These are phyloP conservation scores for Protonemura montana DNA, from an alignment of 2,888 invertebrate genomes.

Conservation along the genomic window DNA sequence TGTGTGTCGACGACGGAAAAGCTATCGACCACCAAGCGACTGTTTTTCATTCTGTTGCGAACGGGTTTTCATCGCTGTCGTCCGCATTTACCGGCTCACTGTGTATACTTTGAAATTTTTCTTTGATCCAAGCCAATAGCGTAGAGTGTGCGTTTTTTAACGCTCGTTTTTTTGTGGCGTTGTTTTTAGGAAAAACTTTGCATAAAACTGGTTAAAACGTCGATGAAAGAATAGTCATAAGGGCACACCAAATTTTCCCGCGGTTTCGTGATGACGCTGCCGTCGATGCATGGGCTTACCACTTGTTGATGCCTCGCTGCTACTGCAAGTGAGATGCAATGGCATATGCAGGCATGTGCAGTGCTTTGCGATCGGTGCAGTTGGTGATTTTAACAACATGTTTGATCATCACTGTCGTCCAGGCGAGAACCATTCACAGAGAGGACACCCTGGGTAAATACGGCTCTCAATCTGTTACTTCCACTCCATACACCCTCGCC, in stretches of 20 bases:
- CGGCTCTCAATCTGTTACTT: too few species aligned
- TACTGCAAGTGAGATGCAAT: background rate
- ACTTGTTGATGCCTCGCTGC: background rate
- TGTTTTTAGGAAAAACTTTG: background rate
- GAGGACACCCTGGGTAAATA: constrained; percentile 33
- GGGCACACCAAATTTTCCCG: background rate
- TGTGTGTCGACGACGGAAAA: background rate
- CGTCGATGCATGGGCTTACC: background rate
- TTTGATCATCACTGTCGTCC: background rate
- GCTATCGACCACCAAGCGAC: background rate
- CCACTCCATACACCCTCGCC: too few species aligned
- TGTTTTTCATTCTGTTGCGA: background rate
- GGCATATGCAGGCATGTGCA: background rate
- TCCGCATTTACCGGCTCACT: background rate
- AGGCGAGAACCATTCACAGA: constrained; percentile 3
- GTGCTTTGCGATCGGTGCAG: background rate
- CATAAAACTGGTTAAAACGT: background rate
- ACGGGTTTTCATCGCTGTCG: background rate
- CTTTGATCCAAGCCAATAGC: background rate
- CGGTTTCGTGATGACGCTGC: background rate
- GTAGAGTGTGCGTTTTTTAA: background rate
- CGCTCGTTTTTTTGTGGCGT: background rate
- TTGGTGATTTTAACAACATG: background rate
- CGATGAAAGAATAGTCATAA: background rate
- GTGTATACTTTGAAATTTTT: background rate